These are phyloP conservation scores for Neopelma chrysocephalum DNA, from an alignment of 2,797 vertebrate genomes.

Conservation along the genomic window DNA sequence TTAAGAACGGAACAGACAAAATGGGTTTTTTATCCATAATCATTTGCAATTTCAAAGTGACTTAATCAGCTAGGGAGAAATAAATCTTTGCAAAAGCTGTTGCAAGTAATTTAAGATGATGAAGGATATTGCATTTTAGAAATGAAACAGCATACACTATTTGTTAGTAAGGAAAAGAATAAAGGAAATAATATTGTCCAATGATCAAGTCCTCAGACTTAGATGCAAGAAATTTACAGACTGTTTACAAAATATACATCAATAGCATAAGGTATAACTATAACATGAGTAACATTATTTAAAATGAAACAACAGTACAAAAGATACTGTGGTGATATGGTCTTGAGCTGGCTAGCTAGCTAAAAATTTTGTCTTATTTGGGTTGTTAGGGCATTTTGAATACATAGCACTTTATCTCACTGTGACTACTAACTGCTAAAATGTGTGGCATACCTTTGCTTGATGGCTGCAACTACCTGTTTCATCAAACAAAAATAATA, in stretches of 20 bases:
- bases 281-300: not conserved
- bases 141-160: not conserved
- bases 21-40: not conserved
- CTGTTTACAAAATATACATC: not conserved
- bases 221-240: not conserved
- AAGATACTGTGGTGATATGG: not conserved
- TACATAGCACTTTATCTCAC: not conserved
- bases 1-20: not conserved
- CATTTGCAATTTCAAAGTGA: not conserved
- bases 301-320: not conserved
- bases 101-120: not conserved
- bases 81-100: not conserved
- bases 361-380: not conserved
- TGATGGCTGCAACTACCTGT: not conserved
- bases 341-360: not conserved
- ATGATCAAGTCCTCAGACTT: not conserved
- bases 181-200: not conserved
- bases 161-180: not conserved
- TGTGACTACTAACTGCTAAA: not conserved
- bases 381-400: not conserved
- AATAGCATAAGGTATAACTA: not conserved
- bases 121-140: not conserved
- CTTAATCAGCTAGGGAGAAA: not conserved
- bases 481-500: not conserved
- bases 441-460: not conserved